phyloP scores from a whole-genome alignment of 2,113 vertebrate species.

The Scatophagus argus region DNA sequence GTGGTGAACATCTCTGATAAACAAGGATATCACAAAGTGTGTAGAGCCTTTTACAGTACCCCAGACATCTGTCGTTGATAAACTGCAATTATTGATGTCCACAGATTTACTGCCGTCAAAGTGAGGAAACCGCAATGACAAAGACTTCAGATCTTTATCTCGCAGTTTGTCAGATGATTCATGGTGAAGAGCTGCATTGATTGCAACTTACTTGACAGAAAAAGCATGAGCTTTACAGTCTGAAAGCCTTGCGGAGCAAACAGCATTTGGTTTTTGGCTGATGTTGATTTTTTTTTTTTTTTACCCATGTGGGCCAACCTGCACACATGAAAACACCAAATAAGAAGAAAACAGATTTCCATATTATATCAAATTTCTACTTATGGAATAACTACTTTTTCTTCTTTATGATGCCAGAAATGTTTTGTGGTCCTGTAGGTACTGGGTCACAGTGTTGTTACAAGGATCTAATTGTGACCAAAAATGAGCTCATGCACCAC shows the following conservation, averaged over 20 bases:
- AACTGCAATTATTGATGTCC: slow-evolving; percentile 28
- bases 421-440: neutral
- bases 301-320: slow-evolving; percentile 29
- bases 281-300: slow-evolving; percentile 42
- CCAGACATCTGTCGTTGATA: slow-evolving; percentile 24
- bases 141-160: slow-evolving; percentile 49
- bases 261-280: slow-evolving; percentile 43
- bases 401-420: neutral
- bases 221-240: slow-evolving; percentile 6
- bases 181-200: slow-evolving; percentile 31
- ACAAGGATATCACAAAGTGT: slow-evolving; percentile 22
- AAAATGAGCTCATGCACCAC: neutral
- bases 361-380: slow-evolving; percentile 24
- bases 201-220: neutral
- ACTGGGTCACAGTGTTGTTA: neutral
- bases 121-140: slow-evolving; percentile 15
- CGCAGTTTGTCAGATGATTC: slow-evolving; percentile 48
- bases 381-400: slow-evolving; percentile 7
- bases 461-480: neutral
- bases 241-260: slow-evolving; percentile 5
- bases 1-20: slow-evolving; percentile 18
- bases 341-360: slow-evolving; percentile 3
- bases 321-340: slow-evolving; percentile 1
- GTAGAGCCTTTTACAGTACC: neutral
- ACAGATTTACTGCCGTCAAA: slow-evolving; percentile 32